Base-by-base conservation (phyloP, 2,888 invertebrate genomes). In the Ctenicera cuprea region DNA sequence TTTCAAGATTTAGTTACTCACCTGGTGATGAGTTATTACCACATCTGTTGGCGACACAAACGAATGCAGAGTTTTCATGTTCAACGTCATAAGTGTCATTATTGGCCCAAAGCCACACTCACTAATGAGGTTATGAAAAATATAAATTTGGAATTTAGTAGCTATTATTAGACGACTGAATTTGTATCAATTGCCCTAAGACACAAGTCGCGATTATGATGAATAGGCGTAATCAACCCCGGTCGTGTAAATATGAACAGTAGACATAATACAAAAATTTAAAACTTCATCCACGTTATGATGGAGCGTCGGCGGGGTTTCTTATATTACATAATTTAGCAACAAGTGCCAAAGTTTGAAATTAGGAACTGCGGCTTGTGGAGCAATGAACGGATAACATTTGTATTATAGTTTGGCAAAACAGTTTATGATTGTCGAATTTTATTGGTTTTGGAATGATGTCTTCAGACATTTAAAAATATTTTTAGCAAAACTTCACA, bases 11-110 rank as follows among this genome's bases (percentile, higher is more conserved):
- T 30, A 61, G 61, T 61, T 61, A 38, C 61, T 61, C 61, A 61
- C 61, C 61, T 61, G 33, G 45, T 43, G 63, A 63, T 63, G 63
- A 43, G 12, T 63, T 45, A 63, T 63, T 43, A 30, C 45, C 45
- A 63, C 63, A 45, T 63, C 26, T 48, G 61, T 38, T 61, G 3
- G 22, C 22, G 41, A 41, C 61, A 61, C 12, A 20, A 26, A 63
- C 63, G 14, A 20, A 63, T 22, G 63, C 38, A 38, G 14, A 11
- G 59, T 59, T 54, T 52, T 22, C 54, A 30, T 38, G 59, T 59
- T 18, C 16, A 54, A 59, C 59, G 59, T 59, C 59, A 59, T 59
- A 37, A 20, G n/a, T 30, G 45, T 26, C 63, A 63, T 20, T 16
- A 22, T 63, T 63, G 63, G 63, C 43, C 11, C 26, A 45, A 1